Evolutionary conservation across 2,888 invertebrate genomes (phyloP), one percentile per base, ranked within the genome.

Genomic region (Cryptocephalus moraei): DNA sequence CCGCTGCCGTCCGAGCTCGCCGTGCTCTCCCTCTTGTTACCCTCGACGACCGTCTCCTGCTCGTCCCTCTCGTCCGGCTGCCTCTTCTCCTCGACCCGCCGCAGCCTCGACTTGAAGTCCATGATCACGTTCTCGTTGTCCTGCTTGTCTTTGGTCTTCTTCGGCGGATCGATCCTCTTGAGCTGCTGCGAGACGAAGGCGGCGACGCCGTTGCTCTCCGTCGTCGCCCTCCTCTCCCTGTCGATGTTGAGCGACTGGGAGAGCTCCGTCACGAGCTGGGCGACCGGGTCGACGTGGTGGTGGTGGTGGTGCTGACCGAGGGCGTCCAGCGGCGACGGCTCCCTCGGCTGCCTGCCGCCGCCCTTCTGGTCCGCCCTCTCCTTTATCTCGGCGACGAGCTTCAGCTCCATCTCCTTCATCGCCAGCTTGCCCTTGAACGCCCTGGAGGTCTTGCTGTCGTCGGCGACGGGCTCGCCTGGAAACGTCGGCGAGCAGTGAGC

Each of bases 341-440:
- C 79, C 63, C 74, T 76, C 22, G 62, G 63, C 49, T 74, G 74
- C 49, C 75, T 76, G 12, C 32, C 32, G 40, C 11, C 12, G 49
- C 76, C 76, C 62, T 82, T 82, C 58, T 79, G 77, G 60, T 84
- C 83, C 9, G 84, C 81, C 46, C 81, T 75, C 64, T 88, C 87
- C 66, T 88, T 89, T 48, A 90, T 89, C 69, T 91, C 91, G 6
- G 87, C 85, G 41, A 89, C 85, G 31, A 87, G 70, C 65, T 87
- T 86, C 43, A 86, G 70, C 63, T 88, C 88, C 80, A 89, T 87
- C 66, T 90, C 90, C 62, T 90, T 90, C 77, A 85, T 81, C 32
- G 80, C 78, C 8, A 76, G 73, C 50, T 74, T 73, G 50, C 72
- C 76, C 61, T 73, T 73, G 58, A 74, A 68, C 52, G 71, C 62